phyloP scores from a whole-genome alignment of 2,797 vertebrate genomes.

The Fistularia tabacaria region DNA sequence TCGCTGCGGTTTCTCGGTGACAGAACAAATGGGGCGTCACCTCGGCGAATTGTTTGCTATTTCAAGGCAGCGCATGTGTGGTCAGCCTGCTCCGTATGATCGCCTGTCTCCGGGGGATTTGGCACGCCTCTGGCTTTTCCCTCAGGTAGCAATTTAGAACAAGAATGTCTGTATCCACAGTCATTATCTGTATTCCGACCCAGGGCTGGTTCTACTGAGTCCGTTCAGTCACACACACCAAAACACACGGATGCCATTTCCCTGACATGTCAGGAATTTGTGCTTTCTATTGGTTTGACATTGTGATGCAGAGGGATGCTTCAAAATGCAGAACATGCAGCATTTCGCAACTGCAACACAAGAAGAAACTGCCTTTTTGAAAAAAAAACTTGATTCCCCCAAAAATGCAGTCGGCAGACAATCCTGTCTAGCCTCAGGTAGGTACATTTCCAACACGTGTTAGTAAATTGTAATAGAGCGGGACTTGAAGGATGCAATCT shows the following conservation, averaged over 20 bases:
- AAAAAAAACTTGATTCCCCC: too few relatives aligned
- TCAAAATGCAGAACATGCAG: background rate
- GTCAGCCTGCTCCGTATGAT: constrained; percentile 17
- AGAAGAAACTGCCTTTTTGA: too few relatives aligned
- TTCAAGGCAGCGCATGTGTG: constrained; percentile 49
- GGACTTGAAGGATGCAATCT: too few relatives aligned
- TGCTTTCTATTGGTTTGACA: constrained; percentile 20
- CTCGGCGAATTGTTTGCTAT: constrained; percentile 49
- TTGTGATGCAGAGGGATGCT: constrained; percentile 3
- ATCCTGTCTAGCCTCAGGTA: too few relatives aligned
- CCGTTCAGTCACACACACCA: constrained; percentile 10
- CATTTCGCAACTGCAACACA: too few relatives aligned
- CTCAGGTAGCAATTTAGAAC: constrained; percentile 72
- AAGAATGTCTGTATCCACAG: constrained; percentile 63
- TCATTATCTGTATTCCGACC: constrained; percentile 65
- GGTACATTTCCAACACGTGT: too few relatives aligned
- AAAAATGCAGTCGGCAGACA: too few relatives aligned
- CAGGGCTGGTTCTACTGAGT: constrained; percentile 35
- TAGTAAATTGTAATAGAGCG: too few relatives aligned
- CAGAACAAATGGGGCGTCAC: constrained; percentile 31
- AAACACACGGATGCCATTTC: constrained; percentile 25
- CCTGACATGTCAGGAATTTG: constrained; percentile 41
- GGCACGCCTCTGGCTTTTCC: constrained; percentile 51
- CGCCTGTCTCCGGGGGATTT: constrained; percentile 44
- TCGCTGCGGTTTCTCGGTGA: constrained; percentile 16